phyloP scores from a whole-genome alignment of 2,888 invertebrate species.

The Euspilapteryx auroguttella region DNA sequence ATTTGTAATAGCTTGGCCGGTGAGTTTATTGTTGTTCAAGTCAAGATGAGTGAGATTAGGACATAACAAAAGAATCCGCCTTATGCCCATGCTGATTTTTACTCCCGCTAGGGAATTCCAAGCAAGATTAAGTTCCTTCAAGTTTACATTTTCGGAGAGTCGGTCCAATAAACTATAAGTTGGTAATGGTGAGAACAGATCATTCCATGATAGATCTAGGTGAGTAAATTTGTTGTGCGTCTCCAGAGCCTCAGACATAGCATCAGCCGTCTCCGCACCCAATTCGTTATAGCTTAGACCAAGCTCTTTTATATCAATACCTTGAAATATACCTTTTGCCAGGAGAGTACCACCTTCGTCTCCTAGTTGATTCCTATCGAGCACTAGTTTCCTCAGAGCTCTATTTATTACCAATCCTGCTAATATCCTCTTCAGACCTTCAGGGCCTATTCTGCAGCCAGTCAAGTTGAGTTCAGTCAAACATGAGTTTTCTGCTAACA shows the following conservation, averaged over 20 bases:
- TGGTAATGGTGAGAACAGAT: slow-evolving; percentile 14
- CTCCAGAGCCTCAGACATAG: slow-evolving; percentile 22
- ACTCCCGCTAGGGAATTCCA: slow-evolving; percentile 24
- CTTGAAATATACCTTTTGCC: slow-evolving; percentile 16
- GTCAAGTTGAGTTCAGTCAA: slow-evolving; percentile 23
- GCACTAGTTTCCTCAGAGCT: slow-evolving; percentile 17
- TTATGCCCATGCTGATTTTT: slow-evolving; percentile 18
- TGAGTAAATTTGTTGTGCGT: slow-evolving; percentile 19
- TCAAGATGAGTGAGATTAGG: slow-evolving; percentile 17
- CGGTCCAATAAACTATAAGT: slow-evolving; percentile 14
- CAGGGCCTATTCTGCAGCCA: slow-evolving; percentile 32
- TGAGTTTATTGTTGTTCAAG: slow-evolving; percentile 26
- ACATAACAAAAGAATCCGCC: slow-evolving; percentile 12
- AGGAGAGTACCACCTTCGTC: slow-evolving; percentile 20
- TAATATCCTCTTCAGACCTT: slow-evolving; percentile 18
- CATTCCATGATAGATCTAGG: slow-evolving; percentile 35
- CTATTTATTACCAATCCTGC: slow-evolving; percentile 16
- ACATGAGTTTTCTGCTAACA: slow-evolving; percentile 21
- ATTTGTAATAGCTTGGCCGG: slow-evolving; percentile 15
- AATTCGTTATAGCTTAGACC: slow-evolving; percentile 26
- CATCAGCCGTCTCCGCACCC: slow-evolving; percentile 15
- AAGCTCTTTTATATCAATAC: slow-evolving; percentile 18
- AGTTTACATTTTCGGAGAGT: slow-evolving; percentile 17
- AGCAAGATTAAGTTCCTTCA: slow-evolving; percentile 25
- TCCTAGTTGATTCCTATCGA: slow-evolving; percentile 21